Evolutionary conservation across 2,113 vertebrate species (phyloP).

Genomic region (Eurystomus gularis): DNA sequence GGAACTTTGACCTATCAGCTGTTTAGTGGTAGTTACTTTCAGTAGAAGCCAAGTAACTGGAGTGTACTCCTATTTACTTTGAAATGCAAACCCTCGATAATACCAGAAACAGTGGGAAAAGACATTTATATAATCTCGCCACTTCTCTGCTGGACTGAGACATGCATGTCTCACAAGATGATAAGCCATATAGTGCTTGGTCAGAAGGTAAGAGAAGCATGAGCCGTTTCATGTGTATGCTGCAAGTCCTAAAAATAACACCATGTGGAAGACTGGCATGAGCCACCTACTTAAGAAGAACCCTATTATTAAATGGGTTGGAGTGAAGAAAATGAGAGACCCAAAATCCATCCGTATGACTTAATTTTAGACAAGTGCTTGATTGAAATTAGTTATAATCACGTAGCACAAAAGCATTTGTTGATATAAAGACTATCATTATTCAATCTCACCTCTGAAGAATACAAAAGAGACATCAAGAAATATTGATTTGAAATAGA

Average conservation of each 20-base stretch:
- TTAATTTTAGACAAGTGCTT: constrained; percentile 29
- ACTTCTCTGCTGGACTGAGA: not conserved
- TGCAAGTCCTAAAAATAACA: not conserved
- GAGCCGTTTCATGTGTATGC: not conserved
- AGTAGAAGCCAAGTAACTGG: not conserved
- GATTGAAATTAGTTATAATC: constrained; percentile 1
- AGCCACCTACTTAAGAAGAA: not conserved
- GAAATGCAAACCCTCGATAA: not conserved
- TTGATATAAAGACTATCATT: not conserved
- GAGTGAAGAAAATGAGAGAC: not conserved
- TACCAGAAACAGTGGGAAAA: not conserved
- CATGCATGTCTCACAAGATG: not conserved
- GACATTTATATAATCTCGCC: not conserved
- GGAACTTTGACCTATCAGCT: not conserved
- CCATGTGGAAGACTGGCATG: not conserved
- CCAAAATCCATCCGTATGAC: not conserved
- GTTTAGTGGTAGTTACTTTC: not conserved
- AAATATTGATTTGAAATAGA: constrained; percentile 14
- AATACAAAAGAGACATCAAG: not conserved
- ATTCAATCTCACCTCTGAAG: not conserved
- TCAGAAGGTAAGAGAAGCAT: not conserved
- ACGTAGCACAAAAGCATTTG: not conserved
- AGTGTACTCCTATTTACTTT: not conserved
- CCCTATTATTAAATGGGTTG: not conserved
- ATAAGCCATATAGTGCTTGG: not conserved